Conservation (phyloP, 2,797 vertebrate species). For the Anabacerthia variegaticeps region DNA sequence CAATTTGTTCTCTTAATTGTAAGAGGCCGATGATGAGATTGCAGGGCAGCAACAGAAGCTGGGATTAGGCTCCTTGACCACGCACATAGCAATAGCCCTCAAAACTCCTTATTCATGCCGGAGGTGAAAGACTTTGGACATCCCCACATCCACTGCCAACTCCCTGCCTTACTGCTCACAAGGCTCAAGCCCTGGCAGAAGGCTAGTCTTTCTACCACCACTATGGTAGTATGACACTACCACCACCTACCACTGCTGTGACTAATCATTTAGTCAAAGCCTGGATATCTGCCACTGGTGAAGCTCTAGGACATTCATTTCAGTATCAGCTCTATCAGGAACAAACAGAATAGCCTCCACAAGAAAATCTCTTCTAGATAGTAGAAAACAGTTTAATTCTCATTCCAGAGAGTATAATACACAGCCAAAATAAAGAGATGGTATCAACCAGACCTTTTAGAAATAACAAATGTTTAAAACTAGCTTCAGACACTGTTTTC, state of each 20-base stretch:
- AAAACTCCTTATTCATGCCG: background rate
- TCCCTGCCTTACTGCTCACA: background rate
- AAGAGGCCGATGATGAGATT: background rate
- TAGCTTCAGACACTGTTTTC: background rate
- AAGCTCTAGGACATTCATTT: background rate
- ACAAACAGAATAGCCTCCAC: background rate
- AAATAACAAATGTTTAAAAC: background rate
- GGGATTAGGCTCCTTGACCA: background rate
- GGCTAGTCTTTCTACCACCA: background rate
- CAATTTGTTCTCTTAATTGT: slow-evolving; percentile 16
- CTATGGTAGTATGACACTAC: background rate
- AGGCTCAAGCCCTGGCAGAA: background rate
- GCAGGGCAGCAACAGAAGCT: background rate
- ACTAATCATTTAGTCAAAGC: background rate
- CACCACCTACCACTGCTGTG: background rate
- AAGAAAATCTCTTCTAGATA: background rate
- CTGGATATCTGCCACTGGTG: background rate
- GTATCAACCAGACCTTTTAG: background rate
- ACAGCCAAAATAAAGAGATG: background rate
- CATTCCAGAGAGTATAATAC: background rate
- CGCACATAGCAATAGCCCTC: background rate
- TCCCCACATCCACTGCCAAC: background rate
- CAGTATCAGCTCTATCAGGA: background rate
- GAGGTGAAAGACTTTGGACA: background rate
- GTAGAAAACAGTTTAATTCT: background rate